Conservation (phyloP, 1,140 invertebrate species). For the Mizuhopecten yessoensis region DNA sequence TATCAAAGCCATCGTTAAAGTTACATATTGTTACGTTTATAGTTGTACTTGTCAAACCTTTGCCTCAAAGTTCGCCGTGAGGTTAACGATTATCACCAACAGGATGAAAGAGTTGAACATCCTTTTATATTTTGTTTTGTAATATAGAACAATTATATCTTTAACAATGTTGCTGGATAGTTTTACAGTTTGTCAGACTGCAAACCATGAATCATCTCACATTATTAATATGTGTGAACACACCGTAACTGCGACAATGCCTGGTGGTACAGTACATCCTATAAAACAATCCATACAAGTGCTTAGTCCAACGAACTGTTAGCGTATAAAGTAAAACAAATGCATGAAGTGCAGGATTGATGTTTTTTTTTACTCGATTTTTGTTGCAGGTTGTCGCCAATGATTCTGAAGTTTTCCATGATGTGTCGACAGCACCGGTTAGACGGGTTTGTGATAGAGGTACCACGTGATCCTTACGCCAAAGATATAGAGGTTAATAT, state of each 20-base stretch:
- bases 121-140: too few relatives aligned
- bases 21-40: too few relatives aligned
- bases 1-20: too few relatives aligned
- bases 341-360: background rate
- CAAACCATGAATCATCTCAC: background rate
- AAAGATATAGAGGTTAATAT: slow-evolving; percentile 69
- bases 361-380: background rate
- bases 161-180: too few relatives aligned
- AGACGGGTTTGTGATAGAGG: slow-evolving; percentile 76
- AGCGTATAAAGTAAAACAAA: background rate
- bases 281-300: background rate
- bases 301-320: background rate
- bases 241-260: background rate
- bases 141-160: too few relatives aligned
- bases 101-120: too few relatives aligned
- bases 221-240: background rate
- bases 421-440: slow-evolving; percentile 68
- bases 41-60: too few relatives aligned
- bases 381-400: slow-evolving; percentile 71
- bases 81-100: too few relatives aligned
- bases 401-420: slow-evolving; percentile 73
- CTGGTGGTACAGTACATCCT: too few relatives aligned
- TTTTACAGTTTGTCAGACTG: too few relatives aligned
- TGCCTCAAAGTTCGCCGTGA: too few relatives aligned
- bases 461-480: slow-evolving; percentile 70